These are phyloP conservation scores for Sander vitreus DNA, from an alignment of 2,113 vertebrate genomes.

Conservation along the genomic window DNA sequence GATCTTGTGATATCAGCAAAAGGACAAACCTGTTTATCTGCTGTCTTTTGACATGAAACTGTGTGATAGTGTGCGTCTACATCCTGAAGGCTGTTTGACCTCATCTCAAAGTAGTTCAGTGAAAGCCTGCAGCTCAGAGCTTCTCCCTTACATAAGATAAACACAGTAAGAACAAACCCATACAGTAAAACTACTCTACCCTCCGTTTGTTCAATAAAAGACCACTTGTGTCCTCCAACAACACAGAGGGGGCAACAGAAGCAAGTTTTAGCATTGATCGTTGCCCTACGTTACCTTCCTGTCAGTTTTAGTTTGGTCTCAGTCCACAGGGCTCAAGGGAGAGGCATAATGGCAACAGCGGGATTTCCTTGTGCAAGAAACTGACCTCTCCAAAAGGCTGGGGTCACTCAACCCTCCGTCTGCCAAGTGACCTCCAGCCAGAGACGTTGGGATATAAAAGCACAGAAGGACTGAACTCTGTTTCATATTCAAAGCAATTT, in stretches of 20 bases:
- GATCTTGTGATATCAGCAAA: slow-evolving; percentile 24
- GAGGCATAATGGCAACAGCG: slow-evolving; percentile 48
- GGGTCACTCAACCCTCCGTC: slow-evolving; percentile 45
- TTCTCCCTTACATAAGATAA: slow-evolving; percentile 35
- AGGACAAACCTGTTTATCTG: slow-evolving; percentile 18
- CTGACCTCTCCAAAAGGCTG: slow-evolving; percentile 58
- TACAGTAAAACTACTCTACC: slow-evolving; percentile 7
- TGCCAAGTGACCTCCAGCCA: slow-evolving; percentile 45
- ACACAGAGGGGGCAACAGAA: slow-evolving; percentile 14
- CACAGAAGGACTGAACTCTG: slow-evolving; percentile 22
- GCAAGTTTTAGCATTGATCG: slow-evolving; percentile 38
- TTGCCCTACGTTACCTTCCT: slow-evolving; percentile 62
- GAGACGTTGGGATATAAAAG: slow-evolving; percentile 25
- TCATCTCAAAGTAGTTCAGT: not conserved
- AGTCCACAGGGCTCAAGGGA: slow-evolving; percentile 39
- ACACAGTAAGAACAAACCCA: slow-evolving; percentile 17
- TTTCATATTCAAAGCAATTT: slow-evolving; percentile 58
- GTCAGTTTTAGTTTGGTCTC: slow-evolving; percentile 54
- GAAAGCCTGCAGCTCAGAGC: slow-evolving; percentile 50
- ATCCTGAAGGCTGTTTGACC: not conserved
- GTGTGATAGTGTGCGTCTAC: slow-evolving; percentile 26
- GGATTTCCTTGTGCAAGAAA: slow-evolving; percentile 48
- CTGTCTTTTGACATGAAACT: slow-evolving; percentile 11
- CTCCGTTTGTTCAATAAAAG: slow-evolving; percentile 23
- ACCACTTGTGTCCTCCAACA: slow-evolving; percentile 33